phyloP scores from a whole-genome alignment of 2,888 invertebrate species.

The Polydrusus cervinus region DNA sequence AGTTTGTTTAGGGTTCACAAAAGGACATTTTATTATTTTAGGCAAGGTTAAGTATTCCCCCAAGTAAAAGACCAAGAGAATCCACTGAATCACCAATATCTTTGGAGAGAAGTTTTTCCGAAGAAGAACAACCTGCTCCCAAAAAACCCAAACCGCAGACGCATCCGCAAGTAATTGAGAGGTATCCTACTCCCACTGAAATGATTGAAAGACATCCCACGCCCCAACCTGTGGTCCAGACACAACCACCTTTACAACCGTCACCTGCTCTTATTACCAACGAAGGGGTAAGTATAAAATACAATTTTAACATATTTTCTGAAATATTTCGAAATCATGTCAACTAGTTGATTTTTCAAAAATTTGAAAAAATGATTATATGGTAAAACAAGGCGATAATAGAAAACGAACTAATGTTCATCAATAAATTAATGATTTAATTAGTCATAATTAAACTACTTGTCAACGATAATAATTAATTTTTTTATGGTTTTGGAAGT shows the following conservation, averaged over 20 bases:
- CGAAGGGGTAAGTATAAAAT: slow-evolving; percentile 35
- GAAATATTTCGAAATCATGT: too few species aligned
- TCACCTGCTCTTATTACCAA: slow-evolving; percentile 7
- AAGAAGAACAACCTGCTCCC: slow-evolving; percentile 58
- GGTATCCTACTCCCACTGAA: slow-evolving; percentile 23
- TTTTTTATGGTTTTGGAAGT: too few species aligned
- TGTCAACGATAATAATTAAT: too few species aligned
- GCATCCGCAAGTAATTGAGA: slow-evolving; percentile 52
- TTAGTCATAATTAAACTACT: too few species aligned
- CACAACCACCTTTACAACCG: slow-evolving; percentile 28
- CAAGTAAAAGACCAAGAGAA: slow-evolving; percentile 70
- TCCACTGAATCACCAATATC: slow-evolving; percentile 64
- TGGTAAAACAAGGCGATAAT: too few species aligned
- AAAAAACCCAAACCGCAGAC: slow-evolving; percentile 57
- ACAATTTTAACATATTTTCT: too few species aligned
- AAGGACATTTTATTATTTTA: slow-evolving; percentile 5
- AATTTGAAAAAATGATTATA: too few species aligned
- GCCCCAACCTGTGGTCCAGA: slow-evolving; percentile 36
- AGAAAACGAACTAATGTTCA: too few species aligned
- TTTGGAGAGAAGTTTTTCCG: slow-evolving; percentile 54
- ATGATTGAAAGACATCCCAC: slow-evolving; percentile 32
- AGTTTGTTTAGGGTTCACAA: neutral
- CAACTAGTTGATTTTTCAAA: too few species aligned
- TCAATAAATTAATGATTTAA: too few species aligned
- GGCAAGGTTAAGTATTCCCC: slow-evolving; percentile 26